Evolutionary conservation across 2,888 invertebrate genomes (phyloP), one percentile per base, ranked within the genome.

Genomic region (Leucoptera coffeella): DNA sequence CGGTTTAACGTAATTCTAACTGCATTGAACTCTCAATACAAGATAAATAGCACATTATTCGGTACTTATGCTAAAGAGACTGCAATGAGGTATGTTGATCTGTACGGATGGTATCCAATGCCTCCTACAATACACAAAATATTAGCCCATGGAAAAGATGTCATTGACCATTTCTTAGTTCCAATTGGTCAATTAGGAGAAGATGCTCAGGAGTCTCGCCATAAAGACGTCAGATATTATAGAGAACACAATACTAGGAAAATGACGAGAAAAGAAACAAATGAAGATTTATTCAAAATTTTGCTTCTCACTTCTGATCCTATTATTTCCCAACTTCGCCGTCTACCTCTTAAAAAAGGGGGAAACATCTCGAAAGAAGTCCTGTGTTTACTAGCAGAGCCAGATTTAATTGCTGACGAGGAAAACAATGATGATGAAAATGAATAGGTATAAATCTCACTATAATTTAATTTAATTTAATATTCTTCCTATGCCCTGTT

Each of bases 101-200:
- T 20, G 11, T 28, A 28, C 9, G 8, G 4, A 4, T 24, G 14
- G 23, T 22, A 24, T 14, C 4, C 13, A n/a, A 28, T 28, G 28
- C 11, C 24, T 2, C 20, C 28, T 14, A 28, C 20, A 12, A 3
- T 24, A 7, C 28, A 28, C 15, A 28, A 28, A 14, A 6, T 28
- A 8, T 10, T 28, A 4, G 8, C 15, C 3, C 28, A 28, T 21
- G 28, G 28, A 8, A 8, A 24, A 12, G 25, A 14, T 5, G 12
- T 28, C 11, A 20, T 28, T 20, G 14, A 24, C n/a, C 4, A 14
- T 14, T 14, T 12, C 9, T 11, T 22, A 14, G 3, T 27, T 17
- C 17, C 17, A 17, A 9, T 17, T 9, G 17, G 17, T 9, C 17
- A 17, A 17, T 9, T 17, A 17, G 6, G 6, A 9, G 17, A 17